These are phyloP conservation scores for Crepidodera aurea DNA, from an alignment of 2,888 invertebrate genomes.

Conservation along the genomic window DNA sequence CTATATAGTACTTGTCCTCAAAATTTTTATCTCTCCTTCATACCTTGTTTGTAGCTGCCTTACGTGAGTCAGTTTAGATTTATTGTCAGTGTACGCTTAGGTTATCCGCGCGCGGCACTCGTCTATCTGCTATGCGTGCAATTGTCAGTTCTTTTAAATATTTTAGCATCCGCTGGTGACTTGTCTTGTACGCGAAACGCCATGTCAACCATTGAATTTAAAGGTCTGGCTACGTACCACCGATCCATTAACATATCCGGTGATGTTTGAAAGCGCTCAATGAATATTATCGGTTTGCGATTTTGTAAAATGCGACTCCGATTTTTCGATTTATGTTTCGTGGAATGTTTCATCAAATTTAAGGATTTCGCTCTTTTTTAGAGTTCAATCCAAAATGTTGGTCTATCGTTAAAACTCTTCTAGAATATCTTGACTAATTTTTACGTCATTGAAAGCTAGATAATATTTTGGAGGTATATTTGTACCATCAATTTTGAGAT, in stretches of 20 bases:
- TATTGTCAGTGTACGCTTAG: conserved; percentile 54
- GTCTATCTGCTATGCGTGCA: conserved; percentile 42
- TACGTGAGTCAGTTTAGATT: conserved; percentile 56
- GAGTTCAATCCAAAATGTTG: too few species aligned
- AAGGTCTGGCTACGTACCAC: conserved; percentile 39
- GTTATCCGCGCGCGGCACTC: conserved; percentile 53
- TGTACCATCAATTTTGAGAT: too few species aligned
- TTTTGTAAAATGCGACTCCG: conserved; percentile 7
- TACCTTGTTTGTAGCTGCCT: conserved; percentile 61
- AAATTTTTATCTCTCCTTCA: conserved; percentile 63
- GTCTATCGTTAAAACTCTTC: too few species aligned
- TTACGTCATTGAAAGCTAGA: too few species aligned
- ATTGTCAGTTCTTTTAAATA: conserved; percentile 44
- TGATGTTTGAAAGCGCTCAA: conserved; percentile 39
- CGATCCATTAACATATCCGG: conserved; percentile 39
- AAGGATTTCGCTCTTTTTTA: too few species aligned
- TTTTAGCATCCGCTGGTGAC: conserved; percentile 40
- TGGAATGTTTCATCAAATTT: too few species aligned
- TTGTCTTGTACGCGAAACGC: conserved; percentile 42
- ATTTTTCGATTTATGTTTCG: too few species aligned
- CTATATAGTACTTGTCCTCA: conserved; percentile 62
- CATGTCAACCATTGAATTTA: conserved; percentile 41
- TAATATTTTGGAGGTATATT: too few species aligned
- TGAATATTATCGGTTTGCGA: conserved; percentile 30
- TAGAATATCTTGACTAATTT: too few species aligned